phyloP scores from a whole-genome alignment of 2,113 vertebrate species.

The Neodon shergylaensis region DNA sequence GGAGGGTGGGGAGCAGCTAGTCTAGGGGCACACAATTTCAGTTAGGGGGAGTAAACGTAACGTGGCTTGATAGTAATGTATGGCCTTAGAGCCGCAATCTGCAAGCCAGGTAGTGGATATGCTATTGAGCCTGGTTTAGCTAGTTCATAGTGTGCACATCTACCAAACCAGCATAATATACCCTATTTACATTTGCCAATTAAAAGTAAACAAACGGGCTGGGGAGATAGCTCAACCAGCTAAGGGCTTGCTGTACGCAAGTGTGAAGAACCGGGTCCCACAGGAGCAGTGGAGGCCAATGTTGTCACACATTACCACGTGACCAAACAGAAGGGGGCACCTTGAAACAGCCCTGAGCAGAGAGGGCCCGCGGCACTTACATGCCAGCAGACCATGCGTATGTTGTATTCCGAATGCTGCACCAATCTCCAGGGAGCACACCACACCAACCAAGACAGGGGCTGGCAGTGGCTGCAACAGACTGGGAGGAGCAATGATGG shows the following conservation, averaged over 20 bases:
- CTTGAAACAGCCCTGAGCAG: not conserved
- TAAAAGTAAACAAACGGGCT: not conserved
- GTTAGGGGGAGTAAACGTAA: not conserved
- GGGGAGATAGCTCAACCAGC: not conserved
- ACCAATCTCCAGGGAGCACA: not conserved
- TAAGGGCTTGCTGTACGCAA: not conserved
- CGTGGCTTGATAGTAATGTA: no score
- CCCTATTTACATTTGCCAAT: not conserved
- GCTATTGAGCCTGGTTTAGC: not conserved
- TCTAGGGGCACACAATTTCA: not conserved
- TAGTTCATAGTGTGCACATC: not conserved
- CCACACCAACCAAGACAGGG: not conserved
- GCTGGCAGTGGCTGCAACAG: not conserved
- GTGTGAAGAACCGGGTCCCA: not conserved
- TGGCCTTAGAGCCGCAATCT: no score
- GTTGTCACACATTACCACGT: fast-evolving
- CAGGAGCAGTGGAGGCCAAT: not conserved
- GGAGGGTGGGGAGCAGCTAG: not conserved
- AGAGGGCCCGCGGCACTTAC: not conserved
- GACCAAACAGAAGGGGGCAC: not conserved
- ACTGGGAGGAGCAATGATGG: not conserved
- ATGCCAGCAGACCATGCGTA: not conserved
- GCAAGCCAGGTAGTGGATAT: no score
- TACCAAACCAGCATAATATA: no score
- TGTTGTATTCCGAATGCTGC: not conserved